These are phyloP conservation scores for Heloderma charlesbogerti DNA, from an alignment of 2,113 vertebrate genomes.

Conservation along the genomic window DNA sequence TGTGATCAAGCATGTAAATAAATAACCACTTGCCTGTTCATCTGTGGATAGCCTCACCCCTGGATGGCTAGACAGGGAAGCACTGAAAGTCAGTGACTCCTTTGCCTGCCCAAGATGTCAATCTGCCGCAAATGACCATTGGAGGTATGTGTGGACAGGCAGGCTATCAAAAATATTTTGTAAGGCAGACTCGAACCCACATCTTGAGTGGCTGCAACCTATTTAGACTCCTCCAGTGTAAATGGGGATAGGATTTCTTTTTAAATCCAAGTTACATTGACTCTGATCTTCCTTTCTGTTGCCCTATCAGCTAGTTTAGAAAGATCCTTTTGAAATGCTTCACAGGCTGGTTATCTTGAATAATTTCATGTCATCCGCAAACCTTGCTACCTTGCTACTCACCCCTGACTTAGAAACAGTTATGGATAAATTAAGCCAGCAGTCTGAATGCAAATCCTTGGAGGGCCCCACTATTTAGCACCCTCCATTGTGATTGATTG, in stretches of 20 bases:
- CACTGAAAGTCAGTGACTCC: background rate
- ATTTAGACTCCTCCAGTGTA: background rate
- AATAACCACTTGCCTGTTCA: background rate
- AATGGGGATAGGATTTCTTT: background rate
- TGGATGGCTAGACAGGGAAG: background rate
- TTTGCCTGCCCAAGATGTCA: background rate
- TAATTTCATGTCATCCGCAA: background rate
- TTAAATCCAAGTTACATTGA: background rate
- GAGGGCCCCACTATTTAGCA: background rate
- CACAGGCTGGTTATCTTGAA: background rate
- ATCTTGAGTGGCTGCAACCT: background rate
- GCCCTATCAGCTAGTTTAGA: background rate
- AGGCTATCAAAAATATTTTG: no score
- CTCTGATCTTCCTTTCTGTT: background rate
- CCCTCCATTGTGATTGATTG: no score
- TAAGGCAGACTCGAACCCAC: no score
- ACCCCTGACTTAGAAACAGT: background rate
- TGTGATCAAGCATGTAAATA: background rate
- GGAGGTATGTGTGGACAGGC: background rate
- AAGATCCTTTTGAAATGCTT: background rate
- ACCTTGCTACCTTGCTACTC: background rate
- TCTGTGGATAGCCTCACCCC: background rate
- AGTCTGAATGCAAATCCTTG: background rate
- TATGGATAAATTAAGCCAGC: constrained; percentile 2
- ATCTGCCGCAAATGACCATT: background rate